Base-by-base conservation (phyloP, 1,140 invertebrate species). In the Galleria mellonella region DNA sequence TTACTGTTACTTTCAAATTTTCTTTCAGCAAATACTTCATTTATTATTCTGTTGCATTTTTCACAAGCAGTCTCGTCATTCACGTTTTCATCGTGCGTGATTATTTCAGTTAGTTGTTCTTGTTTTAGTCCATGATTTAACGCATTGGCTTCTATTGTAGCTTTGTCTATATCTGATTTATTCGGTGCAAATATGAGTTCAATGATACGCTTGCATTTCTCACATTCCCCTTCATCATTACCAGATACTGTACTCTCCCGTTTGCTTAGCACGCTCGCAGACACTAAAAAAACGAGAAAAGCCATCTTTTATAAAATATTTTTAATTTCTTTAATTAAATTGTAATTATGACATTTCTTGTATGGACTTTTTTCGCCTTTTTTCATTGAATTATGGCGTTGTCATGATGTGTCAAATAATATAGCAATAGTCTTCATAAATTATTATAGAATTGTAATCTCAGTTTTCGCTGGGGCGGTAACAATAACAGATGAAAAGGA, bases 221-320 rank as follows among this genome's bases (percentile, higher is more conserved):
- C 42, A 31, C 41, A 52, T 33, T 60, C 43, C 1, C 31, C 35
- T 2, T 55, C 48, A 2, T 44, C 32, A 10, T 48, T 46, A 31
- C 41, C 47, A 10, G 52, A 35, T 4, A 42, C 42, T 5, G 58
- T 56, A 6, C 48, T 51, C 17, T 57, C 65, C 10, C 40, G 38
- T 47, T 28, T 51, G 17, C 36, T 55, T 27, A 46, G 32, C 23
- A 43, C 28, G 32, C 30, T 15, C 14, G 47, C 36, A 9, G 56
- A 58, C 32, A 53, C 62, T 65, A 49, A 53, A 65, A 66, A 57
- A 53, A 52, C 62, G 58, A 51, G 29, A 49, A 60, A 61, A 52
- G 39, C 37, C 33, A 47, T 45, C 27, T 47, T 27, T 27, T 31
- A 27, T 31, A n/a, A 12, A 38, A 41, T 35, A 27, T 31, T 32